A percentile compares a stretch with the other conserved stretches of the same genome.
phyloP scores from a whole-genome alignment of 2,888 invertebrate genomes.

The Hermaeophaga mercurialis region DNA sequence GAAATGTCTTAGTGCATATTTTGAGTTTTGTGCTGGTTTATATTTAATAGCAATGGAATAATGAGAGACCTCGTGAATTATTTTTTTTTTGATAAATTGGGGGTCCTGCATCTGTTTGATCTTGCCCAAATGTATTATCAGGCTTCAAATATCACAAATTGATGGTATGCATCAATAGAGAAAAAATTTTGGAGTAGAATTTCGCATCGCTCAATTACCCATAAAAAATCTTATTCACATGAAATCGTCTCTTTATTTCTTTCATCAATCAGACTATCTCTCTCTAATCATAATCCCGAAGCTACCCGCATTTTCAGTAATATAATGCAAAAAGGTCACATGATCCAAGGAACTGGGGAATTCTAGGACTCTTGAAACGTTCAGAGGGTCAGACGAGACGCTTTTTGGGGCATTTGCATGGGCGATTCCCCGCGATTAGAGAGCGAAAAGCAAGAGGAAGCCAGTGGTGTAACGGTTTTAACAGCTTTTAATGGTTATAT shows the following conservation, averaged over 20 bases:
- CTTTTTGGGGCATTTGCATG: constrained; percentile 8
- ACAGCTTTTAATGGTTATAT: too few relatives aligned
- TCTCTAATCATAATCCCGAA: constrained; percentile 30
- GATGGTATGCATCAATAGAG: neutral
- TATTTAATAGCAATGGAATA: too few relatives aligned
- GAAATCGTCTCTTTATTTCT: constrained; percentile 20
- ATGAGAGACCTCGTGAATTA: too few relatives aligned
- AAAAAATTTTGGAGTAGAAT: constrained; percentile 9
- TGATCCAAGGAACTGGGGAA: constrained; percentile 8
- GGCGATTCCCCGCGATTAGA: constrained; percentile 3
- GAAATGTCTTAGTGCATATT: too few relatives aligned
- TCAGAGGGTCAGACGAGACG: constrained; percentile 10
- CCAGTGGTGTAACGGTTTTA: too few relatives aligned
- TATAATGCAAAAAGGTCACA: constrained; percentile 25
- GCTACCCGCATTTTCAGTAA: constrained; percentile 31
- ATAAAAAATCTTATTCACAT: constrained; percentile 23
- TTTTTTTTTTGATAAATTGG: too few relatives aligned
- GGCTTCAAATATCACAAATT: constrained; percentile 11
- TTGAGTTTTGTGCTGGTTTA: too few relatives aligned
- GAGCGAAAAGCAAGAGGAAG: neutral
- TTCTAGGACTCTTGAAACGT: constrained; percentile 10
- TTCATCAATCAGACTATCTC: constrained; percentile 12
- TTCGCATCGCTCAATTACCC: constrained; percentile 17
- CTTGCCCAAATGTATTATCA: neutral
- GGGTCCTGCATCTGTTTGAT: constrained; percentile 3